Base-by-base conservation (phyloP, 2,797 vertebrate genomes). In the Danio tinwini region DNA sequence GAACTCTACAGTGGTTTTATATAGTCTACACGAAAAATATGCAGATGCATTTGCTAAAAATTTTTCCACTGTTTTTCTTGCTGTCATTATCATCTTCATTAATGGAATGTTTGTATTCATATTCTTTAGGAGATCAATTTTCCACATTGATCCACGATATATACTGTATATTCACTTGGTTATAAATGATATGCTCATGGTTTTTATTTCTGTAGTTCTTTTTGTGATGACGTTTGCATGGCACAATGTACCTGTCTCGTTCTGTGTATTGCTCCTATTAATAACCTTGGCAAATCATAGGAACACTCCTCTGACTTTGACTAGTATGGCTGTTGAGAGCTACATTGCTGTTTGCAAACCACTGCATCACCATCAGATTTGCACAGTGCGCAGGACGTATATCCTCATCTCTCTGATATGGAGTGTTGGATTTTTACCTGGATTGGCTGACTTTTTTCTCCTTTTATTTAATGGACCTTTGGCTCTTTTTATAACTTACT, bases 261-360 rank as follows among this genome's bases (percentile, higher is more conserved):
- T 90, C n/a, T 93, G 91, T 47, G 87, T 83, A 45, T 4, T 49
- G 13, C 53, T 93, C 1, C 64, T 90, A 12, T 72, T 91, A 49
- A 11, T 92, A 0, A 83, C 86, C 1, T 40, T 92, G 4, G 78
- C 90, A 16, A 65, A 86, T 29, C 89, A 81, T 17, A 85, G 88
- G 70, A 93, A 89, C 89, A 93, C 91, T 0, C 92, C 93, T 4
- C 83, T 94, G 76, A 93, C 92, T 83, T 81, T 94, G 87, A 92
- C 92, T 0, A 88, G 90, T 81, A 93, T 94, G 93, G 90, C 90
- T 0, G 40, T 91, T 5, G 92, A 93, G 83, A 91, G 92, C 67
- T 93, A 91, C 86, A 81, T 94, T n/a, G 92, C 93, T 78, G 62
- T 94, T 47, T 91, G 92, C 56, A 1, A 83, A 7, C 92, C 91